A percentile compares a stretch with the other conserved stretches of the same genome.
Conservation (phyloP, 2,113 vertebrate species). For the Myotis davidii region DNA sequence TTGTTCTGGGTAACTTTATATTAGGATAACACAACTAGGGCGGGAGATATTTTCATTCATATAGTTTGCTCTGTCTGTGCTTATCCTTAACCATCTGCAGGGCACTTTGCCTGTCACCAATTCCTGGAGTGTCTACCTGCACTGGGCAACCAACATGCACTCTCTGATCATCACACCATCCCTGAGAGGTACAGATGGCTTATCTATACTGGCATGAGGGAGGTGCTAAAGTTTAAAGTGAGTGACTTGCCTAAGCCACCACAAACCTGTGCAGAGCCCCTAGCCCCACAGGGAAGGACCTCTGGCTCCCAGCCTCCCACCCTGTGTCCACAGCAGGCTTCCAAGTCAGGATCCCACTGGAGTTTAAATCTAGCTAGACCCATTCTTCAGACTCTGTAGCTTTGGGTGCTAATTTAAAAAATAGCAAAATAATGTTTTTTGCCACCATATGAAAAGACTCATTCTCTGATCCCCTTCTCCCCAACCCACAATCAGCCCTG, state of each 20-base stretch:
- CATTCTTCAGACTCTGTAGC: background rate
- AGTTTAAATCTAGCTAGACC: background rate
- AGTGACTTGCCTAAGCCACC: background rate
- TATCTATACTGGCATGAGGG: background rate
- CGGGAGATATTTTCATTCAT: background rate
- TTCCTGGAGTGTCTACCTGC: rapidly evolving
- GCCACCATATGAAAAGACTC: background rate
- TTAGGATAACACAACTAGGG: background rate
- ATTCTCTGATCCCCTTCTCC: background rate
- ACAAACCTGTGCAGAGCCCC: background rate
- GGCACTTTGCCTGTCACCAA: too few relatives aligned
- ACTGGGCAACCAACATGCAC: background rate
- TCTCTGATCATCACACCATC: background rate
- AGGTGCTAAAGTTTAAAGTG: background rate
- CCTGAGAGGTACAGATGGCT: background rate
- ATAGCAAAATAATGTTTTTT: background rate
- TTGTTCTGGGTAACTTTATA: background rate
- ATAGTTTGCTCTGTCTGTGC: background rate
- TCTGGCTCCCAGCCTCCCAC: too few relatives aligned
- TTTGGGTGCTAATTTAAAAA: background rate
- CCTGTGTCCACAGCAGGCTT: background rate
- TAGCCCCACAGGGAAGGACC: too few relatives aligned
- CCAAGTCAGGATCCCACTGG: background rate
- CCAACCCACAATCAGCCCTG: background rate
- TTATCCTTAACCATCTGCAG: background rate